These are phyloP conservation scores for Nothobranchius furzeri DNA, from an alignment of 2,113 vertebrate genomes.

Conservation along the genomic window DNA sequence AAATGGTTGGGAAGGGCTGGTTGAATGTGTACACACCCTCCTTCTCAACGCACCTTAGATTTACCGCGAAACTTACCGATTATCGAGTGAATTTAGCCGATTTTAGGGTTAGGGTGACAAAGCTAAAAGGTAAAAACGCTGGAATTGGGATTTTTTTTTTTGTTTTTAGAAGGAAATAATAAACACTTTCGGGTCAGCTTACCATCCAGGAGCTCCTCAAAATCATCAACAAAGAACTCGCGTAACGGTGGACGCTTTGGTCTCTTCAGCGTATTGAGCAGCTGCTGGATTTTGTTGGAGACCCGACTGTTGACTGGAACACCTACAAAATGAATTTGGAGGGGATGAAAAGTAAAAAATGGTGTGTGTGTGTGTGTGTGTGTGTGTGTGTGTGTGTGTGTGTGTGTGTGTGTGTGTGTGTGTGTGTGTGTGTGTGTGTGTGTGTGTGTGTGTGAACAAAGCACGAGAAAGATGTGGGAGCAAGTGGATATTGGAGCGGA, in stretches of 20 bases:
- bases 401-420: no score
- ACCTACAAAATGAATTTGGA: slow-evolving; percentile 76
- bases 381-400: no score
- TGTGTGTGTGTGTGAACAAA: slow-evolving; percentile 18
- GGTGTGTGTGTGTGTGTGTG: neutral
- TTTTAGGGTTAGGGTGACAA: no score
- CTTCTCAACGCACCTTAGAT: slow-evolving; percentile 30
- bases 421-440: no score
- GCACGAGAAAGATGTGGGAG: slow-evolving; percentile 11
- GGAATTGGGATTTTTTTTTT: slow-evolving; percentile 21
- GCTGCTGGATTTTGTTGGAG: slow-evolving; percentile 97
- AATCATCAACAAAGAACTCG: slow-evolving; percentile 96
- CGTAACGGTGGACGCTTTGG: slow-evolving; percentile 92
- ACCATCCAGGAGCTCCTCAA: slow-evolving; percentile 95
- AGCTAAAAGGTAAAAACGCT: neutral
- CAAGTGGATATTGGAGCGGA: slow-evolving; percentile 17
- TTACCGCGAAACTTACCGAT: neutral
- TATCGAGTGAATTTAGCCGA: no score
- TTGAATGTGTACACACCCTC: slow-evolving; percentile 6
- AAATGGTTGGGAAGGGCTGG: slow-evolving; percentile 53
- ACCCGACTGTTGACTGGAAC: slow-evolving; percentile 95
- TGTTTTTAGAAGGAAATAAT: slow-evolving; percentile 5
- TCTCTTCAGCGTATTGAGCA: slow-evolving; percentile 94
- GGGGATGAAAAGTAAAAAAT: slow-evolving; percentile 37
- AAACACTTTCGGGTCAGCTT: slow-evolving; percentile 48